A percentile compares a stretch with the other conserved stretches of the same genome.
phyloP scores from a whole-genome alignment of 2,797 vertebrate genomes.

The Ara ararauna region DNA sequence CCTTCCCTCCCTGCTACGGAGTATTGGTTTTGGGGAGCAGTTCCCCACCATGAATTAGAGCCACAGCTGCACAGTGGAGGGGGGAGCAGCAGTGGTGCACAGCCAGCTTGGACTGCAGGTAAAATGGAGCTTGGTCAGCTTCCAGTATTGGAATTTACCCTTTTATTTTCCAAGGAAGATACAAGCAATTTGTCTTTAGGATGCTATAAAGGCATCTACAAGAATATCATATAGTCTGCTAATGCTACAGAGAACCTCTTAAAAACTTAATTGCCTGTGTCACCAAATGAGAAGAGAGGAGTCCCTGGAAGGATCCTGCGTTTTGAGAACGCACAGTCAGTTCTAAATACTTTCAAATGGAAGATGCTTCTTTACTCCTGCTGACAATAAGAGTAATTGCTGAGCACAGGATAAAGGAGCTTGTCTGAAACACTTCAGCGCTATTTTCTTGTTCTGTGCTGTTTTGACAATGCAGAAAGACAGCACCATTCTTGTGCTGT shows the following conservation, averaged over 20 bases:
- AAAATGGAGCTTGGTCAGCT: background rate
- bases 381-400: constrained; percentile 47
- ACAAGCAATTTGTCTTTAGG: constrained; percentile 37
- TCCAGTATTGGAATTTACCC: background rate
- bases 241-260: constrained; percentile 48
- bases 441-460: background rate
- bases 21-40: background rate
- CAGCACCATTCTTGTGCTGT: background rate
- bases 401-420: background rate
- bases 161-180: constrained; percentile 14
- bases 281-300: constrained; percentile 32
- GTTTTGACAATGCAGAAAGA: background rate
- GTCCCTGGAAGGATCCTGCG: constrained; percentile 27
- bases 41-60: background rate
- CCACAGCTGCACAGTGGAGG: rapidly evolving
- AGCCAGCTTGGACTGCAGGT: background rate
- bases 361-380: background rate
- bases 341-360: constrained; percentile 24
- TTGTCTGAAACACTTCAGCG: constrained; percentile 9
- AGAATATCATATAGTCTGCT: constrained; percentile 24
- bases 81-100: background rate
- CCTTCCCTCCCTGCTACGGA: background rate
- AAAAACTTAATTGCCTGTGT: constrained; percentile 59
- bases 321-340: constrained; percentile 31
- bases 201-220: constrained; percentile 27